These are phyloP conservation scores for Serrognathus titanus DNA, from an alignment of 2,888 invertebrate species.

Conservation along the genomic window DNA sequence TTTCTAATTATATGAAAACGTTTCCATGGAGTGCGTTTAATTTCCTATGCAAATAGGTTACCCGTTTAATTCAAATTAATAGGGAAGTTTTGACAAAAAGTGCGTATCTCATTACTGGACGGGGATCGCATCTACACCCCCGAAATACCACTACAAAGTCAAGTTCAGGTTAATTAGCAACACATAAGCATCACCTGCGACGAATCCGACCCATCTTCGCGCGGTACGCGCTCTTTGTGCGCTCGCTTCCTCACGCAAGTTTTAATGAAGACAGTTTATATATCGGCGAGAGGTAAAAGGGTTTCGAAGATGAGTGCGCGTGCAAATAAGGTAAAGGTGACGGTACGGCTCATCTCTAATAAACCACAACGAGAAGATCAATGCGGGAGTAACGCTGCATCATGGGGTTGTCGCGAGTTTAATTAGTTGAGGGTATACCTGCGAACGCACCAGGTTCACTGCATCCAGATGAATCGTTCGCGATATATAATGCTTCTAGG, in stretches of 20 bases:
- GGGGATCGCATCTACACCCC: slow-evolving; percentile 2
- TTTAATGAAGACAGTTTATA: slow-evolving; percentile 44
- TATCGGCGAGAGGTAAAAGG: slow-evolving; percentile 39
- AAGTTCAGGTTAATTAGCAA: slow-evolving; percentile 21
- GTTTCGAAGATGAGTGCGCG: slow-evolving; percentile 36
- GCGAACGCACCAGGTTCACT: neutral
- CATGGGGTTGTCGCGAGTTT: neutral
- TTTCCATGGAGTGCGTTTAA: too few species aligned
- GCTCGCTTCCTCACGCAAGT: slow-evolving; percentile 32
- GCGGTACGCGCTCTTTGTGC: slow-evolving; percentile 7
- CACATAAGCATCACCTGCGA: slow-evolving; percentile 21
- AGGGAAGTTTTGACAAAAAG: too few species aligned
- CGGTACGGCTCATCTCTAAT: slow-evolving; percentile 35
- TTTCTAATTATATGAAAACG: too few species aligned
- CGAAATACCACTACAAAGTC: too few species aligned
- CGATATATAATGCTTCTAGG: slow-evolving; percentile 41
- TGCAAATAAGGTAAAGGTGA: slow-evolving; percentile 38
- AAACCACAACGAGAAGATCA: slow-evolving; percentile 40
- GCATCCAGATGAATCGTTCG: slow-evolving; percentile 37
- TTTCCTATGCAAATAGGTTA: too few species aligned
- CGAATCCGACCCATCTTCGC: slow-evolving; percentile 10
- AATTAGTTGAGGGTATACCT: neutral
- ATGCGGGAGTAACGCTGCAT: slow-evolving; percentile 22
- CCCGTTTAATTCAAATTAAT: too few species aligned
- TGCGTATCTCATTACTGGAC: too few species aligned